These are phyloP conservation scores for Sympetrum striolatum DNA, from an alignment of 2,888 invertebrate species.

Conservation along the genomic window DNA sequence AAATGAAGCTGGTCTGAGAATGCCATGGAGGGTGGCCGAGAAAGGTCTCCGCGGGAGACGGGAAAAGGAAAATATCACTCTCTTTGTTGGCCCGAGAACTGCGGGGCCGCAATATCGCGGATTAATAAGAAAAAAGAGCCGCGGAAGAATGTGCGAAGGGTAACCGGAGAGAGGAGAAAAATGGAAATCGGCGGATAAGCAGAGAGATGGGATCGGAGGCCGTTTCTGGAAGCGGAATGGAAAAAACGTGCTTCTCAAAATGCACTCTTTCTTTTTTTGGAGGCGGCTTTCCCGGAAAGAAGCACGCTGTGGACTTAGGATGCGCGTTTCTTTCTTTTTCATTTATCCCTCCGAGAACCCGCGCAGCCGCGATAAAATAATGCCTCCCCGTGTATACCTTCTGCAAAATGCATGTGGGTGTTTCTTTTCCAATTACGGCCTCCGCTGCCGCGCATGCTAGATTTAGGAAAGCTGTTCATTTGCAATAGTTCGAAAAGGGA, in stretches of 20 bases:
- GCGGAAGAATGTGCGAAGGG: neutral
- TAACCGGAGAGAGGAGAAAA: neutral
- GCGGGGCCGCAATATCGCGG: neutral
- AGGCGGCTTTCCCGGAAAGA: neutral
- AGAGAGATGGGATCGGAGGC: neutral
- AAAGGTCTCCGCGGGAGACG: neutral
- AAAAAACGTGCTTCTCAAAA: neutral
- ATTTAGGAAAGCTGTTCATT: no score
- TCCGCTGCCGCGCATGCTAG: no score
- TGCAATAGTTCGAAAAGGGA: no score
- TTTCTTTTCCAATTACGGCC: no score
- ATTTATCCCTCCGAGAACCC: neutral
- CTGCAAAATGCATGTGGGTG: no score
- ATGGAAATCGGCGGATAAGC: neutral
- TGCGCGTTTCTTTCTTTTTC: neutral
- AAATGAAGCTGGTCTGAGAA: neutral
- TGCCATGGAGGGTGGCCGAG: neutral
- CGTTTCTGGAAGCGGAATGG: neutral
- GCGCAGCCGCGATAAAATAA: neutral
- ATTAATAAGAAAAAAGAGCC: neutral
- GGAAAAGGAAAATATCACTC: neutral
- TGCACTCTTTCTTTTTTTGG: neutral
- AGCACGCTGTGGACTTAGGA: neutral
- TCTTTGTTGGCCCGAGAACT: neutral
- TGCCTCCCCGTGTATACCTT: no score